These are phyloP conservation scores for Mormyrus proboscirostris DNA, from an alignment of 2,797 vertebrate species.

Conservation along the genomic window DNA sequence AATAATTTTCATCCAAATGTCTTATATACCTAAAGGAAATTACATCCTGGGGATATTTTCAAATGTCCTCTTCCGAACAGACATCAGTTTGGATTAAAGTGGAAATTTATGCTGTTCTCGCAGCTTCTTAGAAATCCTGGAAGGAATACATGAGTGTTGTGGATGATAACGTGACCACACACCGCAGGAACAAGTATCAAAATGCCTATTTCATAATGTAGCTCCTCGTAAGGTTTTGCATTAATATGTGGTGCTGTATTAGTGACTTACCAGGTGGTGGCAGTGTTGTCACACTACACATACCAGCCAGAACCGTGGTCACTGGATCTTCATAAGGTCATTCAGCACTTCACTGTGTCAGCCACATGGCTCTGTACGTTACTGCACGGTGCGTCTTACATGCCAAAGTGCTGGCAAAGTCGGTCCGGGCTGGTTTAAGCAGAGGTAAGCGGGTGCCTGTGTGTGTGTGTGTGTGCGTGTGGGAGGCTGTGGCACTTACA, in stretches of 20 bases:
- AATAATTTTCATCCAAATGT: background rate
- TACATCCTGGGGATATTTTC: background rate
- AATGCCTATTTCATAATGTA: background rate
- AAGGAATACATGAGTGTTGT: background rate
- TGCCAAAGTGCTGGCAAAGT: background rate
- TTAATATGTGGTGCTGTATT: background rate
- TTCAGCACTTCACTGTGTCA: background rate
- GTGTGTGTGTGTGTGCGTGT: background rate
- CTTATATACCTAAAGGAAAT: background rate
- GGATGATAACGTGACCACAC: background rate
- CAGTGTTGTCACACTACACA: conserved; percentile 21
- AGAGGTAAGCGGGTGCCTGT: background rate
- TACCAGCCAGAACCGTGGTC: background rate
- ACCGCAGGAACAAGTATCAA: background rate
- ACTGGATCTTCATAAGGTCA: background rate
- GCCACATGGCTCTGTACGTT: background rate
- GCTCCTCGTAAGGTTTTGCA: background rate
- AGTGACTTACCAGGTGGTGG: conserved; percentile 34
- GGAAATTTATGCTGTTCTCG: background rate
- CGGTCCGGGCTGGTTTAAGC: background rate
- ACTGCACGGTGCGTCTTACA: background rate
- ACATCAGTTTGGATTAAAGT: background rate
- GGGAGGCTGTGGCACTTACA: background rate
- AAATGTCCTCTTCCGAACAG: background rate
- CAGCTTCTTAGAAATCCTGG: background rate